Percentiles rank a stretch among this genome's conserved stretches.
Conservation (phyloP, 2,113 vertebrate genomes). For the Sturnus vulgaris region DNA sequence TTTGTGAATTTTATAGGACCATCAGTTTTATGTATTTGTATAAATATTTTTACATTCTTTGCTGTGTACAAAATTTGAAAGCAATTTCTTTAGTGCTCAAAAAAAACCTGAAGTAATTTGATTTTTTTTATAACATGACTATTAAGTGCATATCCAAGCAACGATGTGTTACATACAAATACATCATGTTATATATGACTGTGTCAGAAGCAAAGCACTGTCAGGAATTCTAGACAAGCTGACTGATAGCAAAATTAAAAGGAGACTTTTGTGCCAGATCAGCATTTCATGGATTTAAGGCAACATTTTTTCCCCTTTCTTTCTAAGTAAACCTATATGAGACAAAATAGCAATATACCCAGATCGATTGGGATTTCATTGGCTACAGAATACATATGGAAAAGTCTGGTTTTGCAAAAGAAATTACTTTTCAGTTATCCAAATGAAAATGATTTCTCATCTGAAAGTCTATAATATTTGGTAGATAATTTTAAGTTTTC, state of each 20-base stretch:
- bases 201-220: not conserved
- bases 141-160: not conserved
- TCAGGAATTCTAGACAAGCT: not conserved
- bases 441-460: not conserved
- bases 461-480: not conserved
- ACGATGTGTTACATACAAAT: not conserved
- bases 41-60: not conserved
- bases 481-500: not conserved
- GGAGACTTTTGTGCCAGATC: not conserved
- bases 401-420: not conserved
- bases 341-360: not conserved
- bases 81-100: not conserved
- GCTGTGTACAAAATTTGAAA: not conserved
- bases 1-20: not conserved
- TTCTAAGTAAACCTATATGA: not conserved
- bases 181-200: not conserved
- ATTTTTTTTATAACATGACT: not conserved
- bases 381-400: not conserved
- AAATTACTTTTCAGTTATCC: not conserved
- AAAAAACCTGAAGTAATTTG: not conserved
- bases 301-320: not conserved
- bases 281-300: not conserved
- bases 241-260: not conserved
- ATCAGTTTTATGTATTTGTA: not conserved
- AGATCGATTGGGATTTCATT: fast-evolving